Evolutionary conservation across 2,113 vertebrate genomes (phyloP).

Genomic region (Mixornis gularis): DNA sequence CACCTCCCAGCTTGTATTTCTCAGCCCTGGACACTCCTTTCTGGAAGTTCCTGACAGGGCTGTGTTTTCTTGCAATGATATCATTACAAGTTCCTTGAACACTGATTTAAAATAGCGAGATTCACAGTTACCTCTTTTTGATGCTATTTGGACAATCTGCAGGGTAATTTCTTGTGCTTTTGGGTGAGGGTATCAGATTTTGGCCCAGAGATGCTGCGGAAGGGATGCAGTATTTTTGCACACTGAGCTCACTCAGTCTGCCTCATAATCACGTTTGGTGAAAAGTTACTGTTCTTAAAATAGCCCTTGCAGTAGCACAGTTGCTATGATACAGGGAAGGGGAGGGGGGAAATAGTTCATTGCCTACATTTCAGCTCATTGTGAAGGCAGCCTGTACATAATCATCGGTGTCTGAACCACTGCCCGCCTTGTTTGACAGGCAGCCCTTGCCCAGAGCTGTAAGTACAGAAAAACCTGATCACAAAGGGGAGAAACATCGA

Average conservation of each 20-base stretch:
- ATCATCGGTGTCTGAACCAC: background rate
- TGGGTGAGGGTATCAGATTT: background rate
- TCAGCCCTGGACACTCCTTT: background rate
- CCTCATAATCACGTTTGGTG: constrained; percentile 54
- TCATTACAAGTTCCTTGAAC: background rate
- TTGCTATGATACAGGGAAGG: constrained; percentile 68
- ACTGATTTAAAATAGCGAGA: background rate
- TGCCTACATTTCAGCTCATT: constrained; percentile 34
- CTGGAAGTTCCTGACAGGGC: background rate
- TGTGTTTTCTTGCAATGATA: background rate
- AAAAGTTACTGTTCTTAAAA: constrained; percentile 73
- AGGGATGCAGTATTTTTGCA: constrained; percentile 50
- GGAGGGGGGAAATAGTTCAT: constrained; percentile 31
- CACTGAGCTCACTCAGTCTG: constrained; percentile 36
- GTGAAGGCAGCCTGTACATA: constrained; percentile 30
- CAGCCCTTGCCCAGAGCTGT: background rate
- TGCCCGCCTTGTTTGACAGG: background rate
- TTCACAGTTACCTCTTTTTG: background rate
- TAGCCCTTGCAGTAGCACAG: constrained; percentile 60
- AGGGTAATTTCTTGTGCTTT: background rate
- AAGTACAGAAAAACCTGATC: background rate
- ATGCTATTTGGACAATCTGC: background rate
- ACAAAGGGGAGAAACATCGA: background rate
- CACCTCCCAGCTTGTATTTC: background rate
- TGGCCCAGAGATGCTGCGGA: constrained; percentile 26